These are phyloP conservation scores for Standfussiana lucernea DNA, from an alignment of 2,888 invertebrate genomes.

Conservation along the genomic window DNA sequence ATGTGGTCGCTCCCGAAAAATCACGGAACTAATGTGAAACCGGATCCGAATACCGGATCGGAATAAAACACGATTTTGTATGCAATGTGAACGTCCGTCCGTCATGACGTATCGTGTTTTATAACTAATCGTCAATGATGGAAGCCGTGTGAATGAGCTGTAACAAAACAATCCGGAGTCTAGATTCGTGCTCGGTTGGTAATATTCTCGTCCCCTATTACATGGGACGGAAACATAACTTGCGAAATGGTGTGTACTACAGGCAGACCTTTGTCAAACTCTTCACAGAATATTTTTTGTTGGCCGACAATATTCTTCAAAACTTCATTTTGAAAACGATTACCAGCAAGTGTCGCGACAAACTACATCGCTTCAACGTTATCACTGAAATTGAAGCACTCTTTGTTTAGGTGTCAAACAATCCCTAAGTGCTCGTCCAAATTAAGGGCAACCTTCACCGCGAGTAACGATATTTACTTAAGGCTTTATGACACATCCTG, in stretches of 20 bases:
- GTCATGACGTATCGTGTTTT: too few species aligned
- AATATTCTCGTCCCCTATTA: background rate
- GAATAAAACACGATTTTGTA: too few species aligned
- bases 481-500: conserved; percentile 40
- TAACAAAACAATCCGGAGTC: background rate
- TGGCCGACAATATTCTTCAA: background rate
- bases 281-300: background rate
- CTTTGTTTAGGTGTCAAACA: conserved; percentile 45
- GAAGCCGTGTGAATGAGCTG: too few species aligned
- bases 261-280: background rate
- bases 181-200: background rate
- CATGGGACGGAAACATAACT: background rate
- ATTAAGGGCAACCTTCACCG: conserved; percentile 46
- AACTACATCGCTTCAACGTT: conserved; percentile 9
- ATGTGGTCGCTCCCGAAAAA: too few species aligned
- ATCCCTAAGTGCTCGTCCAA: conserved; percentile 37
- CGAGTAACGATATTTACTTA: conserved; percentile 37
- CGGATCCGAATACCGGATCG: too few species aligned
- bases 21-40: too few species aligned
- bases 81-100: too few species aligned
- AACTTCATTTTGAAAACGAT: background rate
- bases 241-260: background rate
- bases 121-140: too few species aligned
- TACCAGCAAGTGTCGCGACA: background rate
- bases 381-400: conserved; percentile 35